phyloP scores from a whole-genome alignment of 2,113 vertebrate species.

The Istiophorus platypterus region DNA sequence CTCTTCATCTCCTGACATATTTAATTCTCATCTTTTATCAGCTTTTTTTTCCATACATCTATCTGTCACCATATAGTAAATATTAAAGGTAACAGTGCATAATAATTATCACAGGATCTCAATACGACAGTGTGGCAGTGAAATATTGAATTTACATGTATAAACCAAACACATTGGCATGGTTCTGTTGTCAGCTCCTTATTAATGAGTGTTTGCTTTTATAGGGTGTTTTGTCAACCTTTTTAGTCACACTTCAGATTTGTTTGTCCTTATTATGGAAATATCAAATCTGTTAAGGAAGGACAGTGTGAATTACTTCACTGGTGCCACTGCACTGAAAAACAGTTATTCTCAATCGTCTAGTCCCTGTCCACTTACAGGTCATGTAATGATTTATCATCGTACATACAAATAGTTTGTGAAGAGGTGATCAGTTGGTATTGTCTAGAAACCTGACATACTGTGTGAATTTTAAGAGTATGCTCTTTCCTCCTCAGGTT shows the following conservation, averaged over 20 bases:
- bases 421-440: neutral
- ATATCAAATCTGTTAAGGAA: neutral
- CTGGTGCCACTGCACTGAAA: no score
- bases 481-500: conserved; percentile 52
- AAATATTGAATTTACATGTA: neutral
- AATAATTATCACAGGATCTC: neutral
- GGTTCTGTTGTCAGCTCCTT: neutral
- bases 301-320: neutral
- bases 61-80: conserved; percentile 17
- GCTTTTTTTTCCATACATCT: neutral
- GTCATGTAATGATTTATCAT: neutral
- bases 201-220: neutral
- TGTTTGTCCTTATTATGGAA: neutral
- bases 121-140: neutral
- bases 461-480: neutral
- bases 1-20: neutral
- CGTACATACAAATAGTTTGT: neutral
- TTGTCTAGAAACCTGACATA: neutral
- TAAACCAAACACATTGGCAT: neutral
- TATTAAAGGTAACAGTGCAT: neutral
- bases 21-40: neutral
- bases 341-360: neutral
- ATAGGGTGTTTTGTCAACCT: neutral
- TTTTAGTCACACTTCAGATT: neutral
- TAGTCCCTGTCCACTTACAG: neutral